Evolutionary conservation across 1,140 invertebrate species (phyloP).

Genomic region (Uloborus diversus): DNA sequence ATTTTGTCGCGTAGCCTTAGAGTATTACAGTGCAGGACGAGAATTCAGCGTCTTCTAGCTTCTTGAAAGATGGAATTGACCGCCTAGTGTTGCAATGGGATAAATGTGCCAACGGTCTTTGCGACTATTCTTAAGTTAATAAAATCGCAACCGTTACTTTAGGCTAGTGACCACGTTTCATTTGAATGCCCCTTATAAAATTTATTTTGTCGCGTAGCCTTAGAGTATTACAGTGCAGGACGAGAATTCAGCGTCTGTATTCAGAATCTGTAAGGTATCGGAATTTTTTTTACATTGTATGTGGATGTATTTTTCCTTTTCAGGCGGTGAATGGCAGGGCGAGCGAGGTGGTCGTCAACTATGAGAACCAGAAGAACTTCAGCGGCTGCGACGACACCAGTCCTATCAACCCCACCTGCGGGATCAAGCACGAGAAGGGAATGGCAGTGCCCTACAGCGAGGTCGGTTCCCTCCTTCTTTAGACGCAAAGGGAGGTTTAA

Average conservation of each 20-base stretch:
- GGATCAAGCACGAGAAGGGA: constrained; percentile 30
- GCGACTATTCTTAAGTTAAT: too few species aligned
- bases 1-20: neutral
- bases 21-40: neutral
- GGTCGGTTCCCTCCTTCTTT: neutral
- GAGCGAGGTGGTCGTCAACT: constrained; percentile 30
- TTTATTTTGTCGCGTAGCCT: neutral
- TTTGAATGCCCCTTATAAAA: too few species aligned
- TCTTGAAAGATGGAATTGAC: too few species aligned
- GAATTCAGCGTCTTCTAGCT: neutral
- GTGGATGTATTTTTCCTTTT: neutral
- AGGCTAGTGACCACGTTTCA: too few species aligned
- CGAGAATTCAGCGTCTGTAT: neutral
- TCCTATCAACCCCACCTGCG: constrained; percentile 41
- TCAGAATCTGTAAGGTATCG: neutral
- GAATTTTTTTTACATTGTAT: neutral
- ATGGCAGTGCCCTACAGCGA: constrained; percentile 25
- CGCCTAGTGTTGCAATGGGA: too few species aligned
- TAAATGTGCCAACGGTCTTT: too few species aligned
- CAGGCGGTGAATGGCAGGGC: constrained; percentile 51
- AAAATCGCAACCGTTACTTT: too few species aligned
- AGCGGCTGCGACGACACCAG: constrained; percentile 50
- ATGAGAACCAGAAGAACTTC: constrained; percentile 36
- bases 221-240: neutral
- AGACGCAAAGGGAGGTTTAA: too few species aligned